Conservation (phyloP, 2,888 invertebrate genomes). For the Theretra japonica region DNA sequence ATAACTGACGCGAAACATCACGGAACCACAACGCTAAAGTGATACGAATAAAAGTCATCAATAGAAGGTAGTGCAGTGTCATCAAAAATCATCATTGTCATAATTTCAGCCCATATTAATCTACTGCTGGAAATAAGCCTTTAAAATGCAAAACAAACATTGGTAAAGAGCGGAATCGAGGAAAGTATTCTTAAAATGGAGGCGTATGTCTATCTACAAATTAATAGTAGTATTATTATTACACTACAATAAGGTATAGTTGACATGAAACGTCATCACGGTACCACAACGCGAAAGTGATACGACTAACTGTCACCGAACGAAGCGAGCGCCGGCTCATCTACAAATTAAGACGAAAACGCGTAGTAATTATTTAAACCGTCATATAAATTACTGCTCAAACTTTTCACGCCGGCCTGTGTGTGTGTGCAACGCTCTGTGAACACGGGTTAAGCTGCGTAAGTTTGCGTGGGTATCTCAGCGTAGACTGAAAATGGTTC, state of each 20-base stretch:
- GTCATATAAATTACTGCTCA: constrained; percentile 84
- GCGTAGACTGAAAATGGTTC: constrained; percentile 80
- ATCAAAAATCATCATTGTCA: constrained; percentile 72
- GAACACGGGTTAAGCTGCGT: constrained; percentile 44
- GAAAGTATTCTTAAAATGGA: background rate
- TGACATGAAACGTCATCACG: constrained; percentile 50
- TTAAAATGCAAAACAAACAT: too few species aligned
- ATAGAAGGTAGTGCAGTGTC: constrained; percentile 67
- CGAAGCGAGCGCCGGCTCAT: constrained; percentile 71
- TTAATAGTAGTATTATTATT: background rate
- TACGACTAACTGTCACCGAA: constrained; percentile 70
- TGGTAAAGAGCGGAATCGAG: too few species aligned
- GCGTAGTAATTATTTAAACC: constrained; percentile 84
- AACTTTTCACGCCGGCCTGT: constrained; percentile 77
- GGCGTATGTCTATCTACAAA: background rate
- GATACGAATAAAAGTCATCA: constrained; percentile 70
- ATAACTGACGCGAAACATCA: constrained; percentile 45
- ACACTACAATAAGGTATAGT: constrained; percentile 38
- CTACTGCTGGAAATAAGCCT: too few species aligned
- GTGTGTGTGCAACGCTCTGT: constrained; percentile 60
- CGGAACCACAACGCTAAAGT: constrained; percentile 58
- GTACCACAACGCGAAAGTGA: constrained; percentile 60
- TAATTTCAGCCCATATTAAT: too few species aligned
- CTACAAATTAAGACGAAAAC: constrained; percentile 84
- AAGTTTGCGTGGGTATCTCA: constrained; percentile 63